Percentiles rank a stretch among this genome's conserved stretches.
phyloP scores from a whole-genome alignment of 2,888 invertebrate genomes.

The Anoplius nigerrimus region DNA sequence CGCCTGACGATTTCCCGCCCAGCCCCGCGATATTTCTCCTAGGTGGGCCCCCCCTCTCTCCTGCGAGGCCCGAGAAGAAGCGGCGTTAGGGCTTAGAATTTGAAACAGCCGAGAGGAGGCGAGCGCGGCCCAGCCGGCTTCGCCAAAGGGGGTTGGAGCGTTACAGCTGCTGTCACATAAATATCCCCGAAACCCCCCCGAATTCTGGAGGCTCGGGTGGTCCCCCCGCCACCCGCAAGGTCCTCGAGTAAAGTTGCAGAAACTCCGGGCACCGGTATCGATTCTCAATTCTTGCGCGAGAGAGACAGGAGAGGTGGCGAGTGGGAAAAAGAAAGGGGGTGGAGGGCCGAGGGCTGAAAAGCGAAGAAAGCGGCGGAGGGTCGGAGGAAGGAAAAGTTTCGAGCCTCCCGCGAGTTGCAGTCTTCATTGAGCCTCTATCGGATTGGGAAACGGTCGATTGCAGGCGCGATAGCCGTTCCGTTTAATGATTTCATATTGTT shows the following conservation, averaged over 20 bases:
- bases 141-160: slow-evolving; percentile 51
- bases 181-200: slow-evolving; percentile 69
- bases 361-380: background rate
- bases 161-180: slow-evolving; percentile 73
- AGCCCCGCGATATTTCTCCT: slow-evolving; percentile 37
- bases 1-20: background rate
- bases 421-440: slow-evolving; percentile 10
- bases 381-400: slow-evolving; percentile 28
- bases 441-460: slow-evolving; percentile 9
- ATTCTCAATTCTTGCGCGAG: slow-evolving; percentile 68
- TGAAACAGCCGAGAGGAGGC: slow-evolving; percentile 50
- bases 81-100: slow-evolving; percentile 51
- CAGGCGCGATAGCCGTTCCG: background rate
- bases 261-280: slow-evolving; percentile 66
- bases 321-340: background rate
- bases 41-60: slow-evolving; percentile 7
- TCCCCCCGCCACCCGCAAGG: slow-evolving; percentile 45
- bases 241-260: slow-evolving; percentile 66
- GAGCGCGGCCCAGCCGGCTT: slow-evolving; percentile 25
- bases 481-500: too few species aligned
- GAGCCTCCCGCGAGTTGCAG: slow-evolving; percentile 20
- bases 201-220: slow-evolving; percentile 63
- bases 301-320: slow-evolving; percentile 22
- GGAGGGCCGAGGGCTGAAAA: background rate
- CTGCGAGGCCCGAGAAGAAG: too few species aligned